A percentile compares a stretch with the other conserved stretches of the same genome.
phyloP scores from a whole-genome alignment of 2,113 vertebrate genomes.

The Phycodurus eques region DNA sequence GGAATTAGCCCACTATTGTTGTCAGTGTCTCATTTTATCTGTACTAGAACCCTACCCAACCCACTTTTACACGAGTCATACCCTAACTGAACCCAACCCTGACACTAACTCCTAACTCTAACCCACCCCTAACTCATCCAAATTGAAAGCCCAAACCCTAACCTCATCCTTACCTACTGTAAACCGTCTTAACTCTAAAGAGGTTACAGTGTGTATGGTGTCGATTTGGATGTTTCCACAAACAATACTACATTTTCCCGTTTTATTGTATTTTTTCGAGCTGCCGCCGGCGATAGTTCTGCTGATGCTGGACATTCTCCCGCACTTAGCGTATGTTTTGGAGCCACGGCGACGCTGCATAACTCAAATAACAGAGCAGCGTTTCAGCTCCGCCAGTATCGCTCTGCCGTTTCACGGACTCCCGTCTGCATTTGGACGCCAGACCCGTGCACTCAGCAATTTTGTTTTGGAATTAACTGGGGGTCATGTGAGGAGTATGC shows the following conservation, averaged over 20 bases:
- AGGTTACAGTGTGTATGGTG: no score
- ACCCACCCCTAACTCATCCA: no score
- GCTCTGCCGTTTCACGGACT: neutral
- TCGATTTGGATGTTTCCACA: neutral
- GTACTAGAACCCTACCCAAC: no score
- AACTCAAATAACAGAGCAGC: conserved; percentile 1
- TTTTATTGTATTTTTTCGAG: neutral
- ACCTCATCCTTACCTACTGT: no score
- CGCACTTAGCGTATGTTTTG: neutral
- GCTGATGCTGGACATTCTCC: conserved; percentile 13
- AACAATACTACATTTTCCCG: neutral
- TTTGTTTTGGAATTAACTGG: neutral
- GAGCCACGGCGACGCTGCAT: neutral
- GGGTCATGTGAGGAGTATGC: neutral
- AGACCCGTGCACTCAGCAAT: neutral
- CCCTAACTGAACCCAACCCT: no score
- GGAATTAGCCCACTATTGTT: no score
- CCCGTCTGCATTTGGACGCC: neutral
- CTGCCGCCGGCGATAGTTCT: neutral
- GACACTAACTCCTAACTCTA: no score
- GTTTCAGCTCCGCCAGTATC: neutral
- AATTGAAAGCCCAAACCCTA: no score
- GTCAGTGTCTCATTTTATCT: no score
- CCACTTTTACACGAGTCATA: no score
- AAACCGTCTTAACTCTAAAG: no score